Evolutionary conservation across 2,797 vertebrate genomes (phyloP).

Genomic region (Pelochelys cantorii): DNA sequence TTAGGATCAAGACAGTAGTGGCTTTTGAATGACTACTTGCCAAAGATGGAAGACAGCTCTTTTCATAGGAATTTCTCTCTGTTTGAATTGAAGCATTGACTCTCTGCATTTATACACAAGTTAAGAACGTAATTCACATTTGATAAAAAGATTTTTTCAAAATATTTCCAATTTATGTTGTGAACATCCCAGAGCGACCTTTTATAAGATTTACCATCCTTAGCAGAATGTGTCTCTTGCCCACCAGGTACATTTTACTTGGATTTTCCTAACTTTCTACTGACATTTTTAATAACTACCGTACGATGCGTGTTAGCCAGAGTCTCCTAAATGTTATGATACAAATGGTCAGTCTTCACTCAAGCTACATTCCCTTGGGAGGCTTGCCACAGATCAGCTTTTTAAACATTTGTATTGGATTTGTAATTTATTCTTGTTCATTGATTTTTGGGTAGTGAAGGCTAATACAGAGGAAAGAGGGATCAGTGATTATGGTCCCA

Average conservation of each 20-base stretch:
- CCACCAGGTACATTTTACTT: not conserved
- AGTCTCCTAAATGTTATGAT: not conserved
- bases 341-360: not conserved
- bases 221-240: not conserved
- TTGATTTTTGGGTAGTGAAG: not conserved
- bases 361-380: no score
- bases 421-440: not conserved
- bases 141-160: not conserved
- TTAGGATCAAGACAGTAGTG: not conserved
- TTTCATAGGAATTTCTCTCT: not conserved
- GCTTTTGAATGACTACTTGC: not conserved
- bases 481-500: not conserved
- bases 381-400: not conserved
- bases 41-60: not conserved
- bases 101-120: not conserved
- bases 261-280: not conserved
- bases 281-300: not conserved
- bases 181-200: not conserved
- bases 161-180: not conserved
- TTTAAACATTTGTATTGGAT: not conserved
- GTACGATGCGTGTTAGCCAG: not conserved
- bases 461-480: not conserved
- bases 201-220: not conserved
- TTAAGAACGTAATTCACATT: not conserved
- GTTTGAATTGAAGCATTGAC: not conserved